Evolutionary conservation across 2,797 vertebrate genomes (phyloP).

Genomic region (Platalea minor): DNA sequence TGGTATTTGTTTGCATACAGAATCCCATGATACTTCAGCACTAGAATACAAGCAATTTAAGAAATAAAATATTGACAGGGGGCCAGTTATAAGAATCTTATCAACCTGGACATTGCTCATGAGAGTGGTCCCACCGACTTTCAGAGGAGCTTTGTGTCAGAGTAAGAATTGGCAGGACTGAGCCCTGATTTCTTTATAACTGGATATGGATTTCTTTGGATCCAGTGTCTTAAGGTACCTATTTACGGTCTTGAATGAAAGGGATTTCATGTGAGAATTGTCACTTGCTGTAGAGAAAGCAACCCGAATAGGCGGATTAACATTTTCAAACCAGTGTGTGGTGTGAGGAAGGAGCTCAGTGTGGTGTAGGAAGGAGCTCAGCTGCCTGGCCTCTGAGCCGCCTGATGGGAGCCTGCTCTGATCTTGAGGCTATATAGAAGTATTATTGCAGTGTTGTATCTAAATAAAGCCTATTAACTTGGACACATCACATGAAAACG

Average conservation of each 20-base stretch:
- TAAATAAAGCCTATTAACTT: conserved; percentile 13
- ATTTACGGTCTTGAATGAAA: neutral
- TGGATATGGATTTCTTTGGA: neutral
- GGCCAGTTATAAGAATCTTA: neutral
- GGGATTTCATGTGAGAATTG: neutral
- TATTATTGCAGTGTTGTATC: neutral
- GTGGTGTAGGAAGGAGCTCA: neutral
- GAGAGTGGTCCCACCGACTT: neutral
- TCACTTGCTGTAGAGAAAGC: neutral
- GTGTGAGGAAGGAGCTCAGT: no score
- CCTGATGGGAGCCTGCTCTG: neutral
- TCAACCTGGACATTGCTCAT: neutral
- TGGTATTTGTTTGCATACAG: neutral
- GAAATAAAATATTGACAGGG: neutral
- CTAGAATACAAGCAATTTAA: neutral
- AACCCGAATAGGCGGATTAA: neutral
- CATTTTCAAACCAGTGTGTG: neutral
- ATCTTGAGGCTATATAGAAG: neutral
- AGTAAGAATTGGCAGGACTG: neutral
- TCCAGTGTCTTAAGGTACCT: neutral
- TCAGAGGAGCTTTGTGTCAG: neutral
- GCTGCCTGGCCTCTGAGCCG: neutral
- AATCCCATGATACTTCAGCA: neutral
- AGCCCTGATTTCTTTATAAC: neutral
- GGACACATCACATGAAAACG: neutral